Evolutionary conservation across 2,888 invertebrate species (phyloP).

Genomic region (Boloria euphrosyne): DNA sequence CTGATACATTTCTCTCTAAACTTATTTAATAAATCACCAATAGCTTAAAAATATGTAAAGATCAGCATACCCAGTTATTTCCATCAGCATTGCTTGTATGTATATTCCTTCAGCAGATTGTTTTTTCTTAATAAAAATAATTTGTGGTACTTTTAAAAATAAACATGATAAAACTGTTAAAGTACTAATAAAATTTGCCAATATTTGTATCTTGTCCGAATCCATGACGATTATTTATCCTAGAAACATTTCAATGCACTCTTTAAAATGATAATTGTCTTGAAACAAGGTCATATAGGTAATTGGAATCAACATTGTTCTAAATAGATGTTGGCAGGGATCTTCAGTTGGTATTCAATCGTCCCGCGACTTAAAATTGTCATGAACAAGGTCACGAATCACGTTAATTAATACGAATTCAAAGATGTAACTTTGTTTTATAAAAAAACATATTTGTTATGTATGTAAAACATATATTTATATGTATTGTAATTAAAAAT

Average conservation of each 20-base stretch:
- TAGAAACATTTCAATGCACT: constrained; percentile 1
- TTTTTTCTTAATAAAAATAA: constrained; percentile 84
- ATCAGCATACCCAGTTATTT: constrained; percentile 85
- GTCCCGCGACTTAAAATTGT: constrained; percentile 35
- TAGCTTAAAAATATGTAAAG: constrained; percentile 1
- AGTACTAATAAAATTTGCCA: constrained; percentile 81
- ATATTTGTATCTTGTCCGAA: constrained; percentile 41
- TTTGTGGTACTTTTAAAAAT: constrained; percentile 92
- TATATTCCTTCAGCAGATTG: constrained; percentile 88
- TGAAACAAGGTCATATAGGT: constrained; percentile 22
- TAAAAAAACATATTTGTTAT: too few species aligned
- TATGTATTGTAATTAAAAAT: too few species aligned
- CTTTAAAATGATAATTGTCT: neutral
- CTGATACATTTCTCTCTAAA: too few species aligned
- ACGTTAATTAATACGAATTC: neutral
- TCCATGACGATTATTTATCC: constrained; percentile 48
- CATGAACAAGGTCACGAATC: constrained; percentile 9
- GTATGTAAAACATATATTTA: too few species aligned
- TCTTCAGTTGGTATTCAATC: constrained; percentile 46
- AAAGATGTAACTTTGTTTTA: neutral
- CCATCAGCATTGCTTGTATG: constrained; percentile 84
- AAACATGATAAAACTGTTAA: constrained; percentile 90
- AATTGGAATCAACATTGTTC: constrained; percentile 24
- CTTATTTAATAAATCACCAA: too few species aligned
- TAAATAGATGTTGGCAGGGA: constrained; percentile 46